Conservation (phyloP, 2,113 vertebrate species). For the Tetrao urogallus region DNA sequence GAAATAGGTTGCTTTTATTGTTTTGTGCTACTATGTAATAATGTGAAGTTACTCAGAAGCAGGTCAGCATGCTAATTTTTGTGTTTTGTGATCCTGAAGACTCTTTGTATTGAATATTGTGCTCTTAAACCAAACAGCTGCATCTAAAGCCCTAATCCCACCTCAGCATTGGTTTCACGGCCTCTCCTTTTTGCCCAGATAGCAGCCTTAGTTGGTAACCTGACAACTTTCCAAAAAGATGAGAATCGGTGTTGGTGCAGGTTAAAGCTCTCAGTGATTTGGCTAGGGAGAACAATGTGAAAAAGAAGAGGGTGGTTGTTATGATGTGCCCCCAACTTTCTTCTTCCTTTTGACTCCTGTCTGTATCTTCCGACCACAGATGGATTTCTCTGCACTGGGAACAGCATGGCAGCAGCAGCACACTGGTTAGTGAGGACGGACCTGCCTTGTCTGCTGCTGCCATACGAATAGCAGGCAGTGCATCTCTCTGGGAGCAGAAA, state of each 20-base stretch:
- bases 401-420: neutral
- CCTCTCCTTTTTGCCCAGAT: neutral
- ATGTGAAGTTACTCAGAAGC: neutral
- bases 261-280: neutral
- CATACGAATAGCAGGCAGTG: neutral
- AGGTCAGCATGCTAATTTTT: neutral
- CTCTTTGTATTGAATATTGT: neutral
- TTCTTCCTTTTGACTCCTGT: neutral
- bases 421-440: neutral
- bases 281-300: neutral
- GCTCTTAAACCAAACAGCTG: neutral
- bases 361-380: neutral
- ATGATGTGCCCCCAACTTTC: neutral
- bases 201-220: neutral
- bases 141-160: neutral
- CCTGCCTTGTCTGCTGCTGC: neutral
- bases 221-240: neutral
- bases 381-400: neutral
- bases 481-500: neutral
- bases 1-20: constrained; percentile 23
- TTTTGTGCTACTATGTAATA: neutral
- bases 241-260: neutral
- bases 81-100: neutral
- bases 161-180: neutral
- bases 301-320: neutral